Percentiles rank a stretch among this genome's conserved stretches.
These are phyloP conservation scores for Microctenopoma steveboyesi DNA, from an alignment of 2,797 vertebrate species.

Conservation along the genomic window DNA sequence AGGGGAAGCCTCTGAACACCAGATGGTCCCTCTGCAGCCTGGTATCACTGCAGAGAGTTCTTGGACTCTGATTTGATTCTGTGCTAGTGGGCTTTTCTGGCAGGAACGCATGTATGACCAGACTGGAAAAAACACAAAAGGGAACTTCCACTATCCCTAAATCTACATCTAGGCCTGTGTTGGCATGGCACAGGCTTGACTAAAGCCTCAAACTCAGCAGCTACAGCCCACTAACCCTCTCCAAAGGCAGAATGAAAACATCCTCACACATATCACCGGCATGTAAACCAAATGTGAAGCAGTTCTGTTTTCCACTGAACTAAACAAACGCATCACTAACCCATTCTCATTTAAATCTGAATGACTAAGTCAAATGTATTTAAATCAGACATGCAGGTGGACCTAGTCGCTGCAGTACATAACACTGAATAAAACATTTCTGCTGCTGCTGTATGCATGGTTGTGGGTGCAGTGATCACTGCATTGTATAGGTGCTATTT, in stretches of 20 bases:
- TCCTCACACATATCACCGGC: slow-evolving; percentile 32
- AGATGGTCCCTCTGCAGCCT: slow-evolving; percentile 66
- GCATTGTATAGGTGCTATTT: slow-evolving; percentile 35
- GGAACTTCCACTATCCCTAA: slow-evolving; percentile 54
- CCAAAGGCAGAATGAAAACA: slow-evolving; percentile 47
- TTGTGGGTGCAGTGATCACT: slow-evolving; percentile 21
- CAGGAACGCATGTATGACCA: slow-evolving; percentile 33
- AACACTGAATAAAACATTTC: slow-evolving; percentile 72
- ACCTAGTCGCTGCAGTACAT: slow-evolving; percentile 24
- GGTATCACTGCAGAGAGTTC: slow-evolving; percentile 32
- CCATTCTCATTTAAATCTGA: slow-evolving; percentile 56
- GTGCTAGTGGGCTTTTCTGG: slow-evolving; percentile 49
- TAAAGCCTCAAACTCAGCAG: slow-evolving; percentile 31
- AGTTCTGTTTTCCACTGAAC: slow-evolving; percentile 31
- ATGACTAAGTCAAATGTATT: slow-evolving; percentile 63
- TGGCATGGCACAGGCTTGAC: slow-evolving; percentile 33
- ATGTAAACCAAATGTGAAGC: slow-evolving; percentile 64
- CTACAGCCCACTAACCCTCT: slow-evolving; percentile 10
- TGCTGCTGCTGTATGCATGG: slow-evolving; percentile 17
- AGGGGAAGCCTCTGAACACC: slow-evolving; percentile 51
- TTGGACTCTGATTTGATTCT: slow-evolving; percentile 46
- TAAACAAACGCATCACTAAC: slow-evolving; percentile 49
- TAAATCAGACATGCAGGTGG: slow-evolving; percentile 49
- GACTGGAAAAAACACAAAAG: slow-evolving; percentile 42
- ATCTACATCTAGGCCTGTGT: slow-evolving; percentile 32